Percentiles rank a stretch among this genome's conserved stretches.
These are phyloP conservation scores for Helicoverpa zea DNA, from an alignment of 1,140 invertebrate species.

Conservation along the genomic window DNA sequence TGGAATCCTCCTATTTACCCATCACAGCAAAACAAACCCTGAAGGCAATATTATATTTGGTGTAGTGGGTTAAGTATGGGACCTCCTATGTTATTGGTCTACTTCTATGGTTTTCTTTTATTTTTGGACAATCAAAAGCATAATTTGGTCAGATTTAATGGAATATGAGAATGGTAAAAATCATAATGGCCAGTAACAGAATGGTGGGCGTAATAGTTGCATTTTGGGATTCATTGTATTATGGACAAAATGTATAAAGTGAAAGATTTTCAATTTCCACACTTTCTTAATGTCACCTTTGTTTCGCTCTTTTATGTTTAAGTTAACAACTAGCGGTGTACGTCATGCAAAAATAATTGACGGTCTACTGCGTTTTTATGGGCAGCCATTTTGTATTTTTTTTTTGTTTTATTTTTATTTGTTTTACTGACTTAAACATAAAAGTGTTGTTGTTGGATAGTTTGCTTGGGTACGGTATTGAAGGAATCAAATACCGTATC, in stretches of 20 bases:
- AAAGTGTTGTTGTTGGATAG: slow-evolving; percentile 11
- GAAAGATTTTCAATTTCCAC: slow-evolving; percentile 53
- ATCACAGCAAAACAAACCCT: slow-evolving; percentile 61
- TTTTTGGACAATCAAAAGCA: slow-evolving; percentile 30
- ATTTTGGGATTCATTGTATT: slow-evolving; percentile 53
- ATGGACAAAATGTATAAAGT: slow-evolving; percentile 17
- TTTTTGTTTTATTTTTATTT: slow-evolving; percentile 25
- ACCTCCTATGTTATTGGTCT: slow-evolving; percentile 60
- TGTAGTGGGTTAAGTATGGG: slow-evolving; percentile 80
- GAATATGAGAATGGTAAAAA: slow-evolving; percentile 39
- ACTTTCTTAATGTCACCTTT: slow-evolving; percentile 60
- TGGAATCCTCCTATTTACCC: slow-evolving; percentile 65
- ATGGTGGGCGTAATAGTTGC: slow-evolving; percentile 55
- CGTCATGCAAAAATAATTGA: slow-evolving; percentile 5
- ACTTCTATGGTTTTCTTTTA: slow-evolving; percentile 48
- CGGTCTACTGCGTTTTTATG: slow-evolving; percentile 15
- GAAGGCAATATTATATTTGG: slow-evolving; percentile 70
- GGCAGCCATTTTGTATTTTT: neutral
- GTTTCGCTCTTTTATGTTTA: slow-evolving; percentile 29
- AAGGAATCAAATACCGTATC: slow-evolving; percentile 5
- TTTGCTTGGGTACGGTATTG: slow-evolving; percentile 28
- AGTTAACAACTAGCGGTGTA: slow-evolving; percentile 1
- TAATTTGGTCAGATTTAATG: slow-evolving; percentile 31
- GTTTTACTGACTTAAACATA: slow-evolving; percentile 16
- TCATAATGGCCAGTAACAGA: slow-evolving; percentile 55